Conservation (phyloP, 2,113 vertebrate genomes). For the Pseudopipra pipra region DNA sequence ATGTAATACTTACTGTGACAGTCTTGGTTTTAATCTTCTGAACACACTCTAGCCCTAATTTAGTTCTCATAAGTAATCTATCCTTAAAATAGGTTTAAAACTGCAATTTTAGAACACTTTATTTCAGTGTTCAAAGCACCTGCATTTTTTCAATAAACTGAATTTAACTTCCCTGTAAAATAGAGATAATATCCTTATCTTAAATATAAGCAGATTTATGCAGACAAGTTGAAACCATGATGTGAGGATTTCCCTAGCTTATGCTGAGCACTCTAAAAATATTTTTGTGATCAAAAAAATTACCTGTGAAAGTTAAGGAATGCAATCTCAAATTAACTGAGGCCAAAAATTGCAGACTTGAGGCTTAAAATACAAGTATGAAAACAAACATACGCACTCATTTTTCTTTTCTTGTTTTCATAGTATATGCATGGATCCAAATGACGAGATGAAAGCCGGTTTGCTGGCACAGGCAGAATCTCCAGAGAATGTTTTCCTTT, state of each 20-base stretch:
- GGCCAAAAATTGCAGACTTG: background rate
- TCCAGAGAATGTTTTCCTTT: slow-evolving; percentile 77
- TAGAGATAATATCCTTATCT: background rate
- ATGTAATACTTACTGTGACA: background rate
- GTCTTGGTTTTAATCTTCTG: background rate
- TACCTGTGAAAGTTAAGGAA: background rate
- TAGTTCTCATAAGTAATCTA: background rate
- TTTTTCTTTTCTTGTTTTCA: background rate
- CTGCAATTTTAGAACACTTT: background rate
- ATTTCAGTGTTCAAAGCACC: background rate
- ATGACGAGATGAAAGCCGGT: slow-evolving; percentile 90
- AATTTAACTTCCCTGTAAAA: background rate
- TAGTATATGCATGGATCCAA: slow-evolving; percentile 91
- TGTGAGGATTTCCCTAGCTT: background rate
- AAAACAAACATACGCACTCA: background rate
- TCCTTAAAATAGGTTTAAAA: background rate
- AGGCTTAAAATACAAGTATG: background rate
- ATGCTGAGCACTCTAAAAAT: background rate
- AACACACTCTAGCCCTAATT: background rate
- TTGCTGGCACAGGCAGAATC: slow-evolving; percentile 90
- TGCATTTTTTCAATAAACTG: background rate
- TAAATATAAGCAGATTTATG: background rate
- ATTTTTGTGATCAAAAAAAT: background rate
- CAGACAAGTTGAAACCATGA: background rate
- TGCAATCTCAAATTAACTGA: background rate